A percentile compares a stretch with the other conserved stretches of the same genome.
Evolutionary conservation across 2,113 vertebrate genomes (phyloP).

Genomic region (Rhinopomastus cyanomelas): DNA sequence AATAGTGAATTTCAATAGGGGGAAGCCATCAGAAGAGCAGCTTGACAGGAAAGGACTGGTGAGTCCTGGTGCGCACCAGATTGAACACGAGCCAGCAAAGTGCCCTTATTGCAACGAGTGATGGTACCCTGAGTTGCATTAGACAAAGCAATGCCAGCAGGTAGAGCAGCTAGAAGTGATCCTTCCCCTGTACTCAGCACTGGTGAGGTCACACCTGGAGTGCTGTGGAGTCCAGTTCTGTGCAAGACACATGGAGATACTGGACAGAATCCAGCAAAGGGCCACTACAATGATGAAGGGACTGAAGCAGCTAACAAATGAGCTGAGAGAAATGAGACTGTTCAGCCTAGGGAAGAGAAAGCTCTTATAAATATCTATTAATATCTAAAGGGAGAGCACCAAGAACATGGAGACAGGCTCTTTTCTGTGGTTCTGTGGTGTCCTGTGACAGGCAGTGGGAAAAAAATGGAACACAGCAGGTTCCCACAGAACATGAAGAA

Average conservation of each 20-base stretch:
- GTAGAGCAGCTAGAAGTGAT: not conserved
- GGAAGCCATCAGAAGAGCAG: not conserved
- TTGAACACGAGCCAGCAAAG: not conserved
- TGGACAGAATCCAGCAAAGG: too few species aligned
- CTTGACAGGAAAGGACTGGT: not conserved
- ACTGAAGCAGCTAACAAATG: too few species aligned
- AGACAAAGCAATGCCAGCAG: not conserved
- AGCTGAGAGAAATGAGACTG: too few species aligned
- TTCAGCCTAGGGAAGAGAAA: too few species aligned
- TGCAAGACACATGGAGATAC: too few species aligned
- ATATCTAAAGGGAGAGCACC: not conserved
- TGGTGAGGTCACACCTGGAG: too few species aligned
- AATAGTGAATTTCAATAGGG: not conserved
- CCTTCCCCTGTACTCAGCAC: too few species aligned
- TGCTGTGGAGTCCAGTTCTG: too few species aligned
- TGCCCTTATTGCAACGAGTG: too few species aligned
- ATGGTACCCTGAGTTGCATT: too few species aligned
- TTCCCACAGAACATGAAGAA: not conserved
- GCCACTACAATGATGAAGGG: too few species aligned
- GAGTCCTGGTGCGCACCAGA: not conserved
- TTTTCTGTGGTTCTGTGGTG: not conserved
- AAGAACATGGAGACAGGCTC: not conserved
- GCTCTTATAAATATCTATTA: not conserved
- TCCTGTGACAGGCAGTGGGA: not conserved
- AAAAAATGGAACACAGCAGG: not conserved